Percentiles rank a stretch among this genome's conserved stretches.
phyloP scores from a whole-genome alignment of 1,140 invertebrate species.

The Heliconius hewitsoni region DNA sequence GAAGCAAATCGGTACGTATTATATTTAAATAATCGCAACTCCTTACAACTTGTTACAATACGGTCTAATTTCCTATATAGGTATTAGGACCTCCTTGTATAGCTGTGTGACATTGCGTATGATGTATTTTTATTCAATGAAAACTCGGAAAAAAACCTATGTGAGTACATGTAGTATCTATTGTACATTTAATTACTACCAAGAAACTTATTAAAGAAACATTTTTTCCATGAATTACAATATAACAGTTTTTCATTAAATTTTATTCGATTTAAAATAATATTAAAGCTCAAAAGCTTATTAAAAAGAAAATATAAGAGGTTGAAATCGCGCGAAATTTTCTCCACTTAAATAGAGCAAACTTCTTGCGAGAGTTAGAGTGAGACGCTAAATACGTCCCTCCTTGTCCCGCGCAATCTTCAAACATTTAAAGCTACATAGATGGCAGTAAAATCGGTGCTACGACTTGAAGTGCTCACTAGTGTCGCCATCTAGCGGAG shows the following conservation, averaged over 20 bases:
- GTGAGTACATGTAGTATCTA: neutral
- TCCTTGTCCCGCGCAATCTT: conserved; percentile 54
- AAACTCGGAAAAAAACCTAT: neutral
- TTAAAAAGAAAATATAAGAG: conserved; percentile 22
- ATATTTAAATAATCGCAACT: conserved; percentile 10
- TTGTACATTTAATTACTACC: too few species aligned
- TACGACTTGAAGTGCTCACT: conserved; percentile 75
- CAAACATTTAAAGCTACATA: conserved; percentile 78
- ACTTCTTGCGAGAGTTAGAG: conserved; percentile 34
- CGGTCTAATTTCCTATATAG: neutral
- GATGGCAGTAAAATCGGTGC: conserved; percentile 79
- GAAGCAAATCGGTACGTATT: conserved; percentile 36
- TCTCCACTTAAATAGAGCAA: conserved; percentile 41
- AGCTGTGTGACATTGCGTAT: neutral
- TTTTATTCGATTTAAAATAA: neutral
- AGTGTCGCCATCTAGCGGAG: conserved; percentile 77
- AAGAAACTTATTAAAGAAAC: too few species aligned
- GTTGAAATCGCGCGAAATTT: conserved; percentile 20
- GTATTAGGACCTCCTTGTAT: neutral
- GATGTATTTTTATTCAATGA: neutral
- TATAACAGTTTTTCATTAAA: neutral
- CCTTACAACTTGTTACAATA: neutral
- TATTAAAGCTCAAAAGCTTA: conserved; percentile 5
- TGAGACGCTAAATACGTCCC: conserved; percentile 38
- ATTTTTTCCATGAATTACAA: neutral